These are phyloP conservation scores for Ennomos fuscantarius DNA, from an alignment of 2,888 invertebrate genomes.

Conservation along the genomic window DNA sequence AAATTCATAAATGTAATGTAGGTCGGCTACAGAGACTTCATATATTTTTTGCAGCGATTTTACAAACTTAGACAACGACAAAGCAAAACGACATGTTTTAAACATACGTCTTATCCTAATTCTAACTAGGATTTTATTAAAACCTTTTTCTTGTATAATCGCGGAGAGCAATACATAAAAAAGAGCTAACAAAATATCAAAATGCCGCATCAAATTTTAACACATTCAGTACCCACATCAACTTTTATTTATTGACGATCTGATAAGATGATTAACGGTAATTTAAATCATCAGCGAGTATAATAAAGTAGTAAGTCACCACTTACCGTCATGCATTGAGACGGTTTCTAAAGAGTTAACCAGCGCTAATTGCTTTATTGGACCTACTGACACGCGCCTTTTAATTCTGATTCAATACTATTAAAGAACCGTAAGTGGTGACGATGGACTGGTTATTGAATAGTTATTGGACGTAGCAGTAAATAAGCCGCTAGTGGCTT, in stretches of 20 bases:
- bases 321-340: constrained; percentile 3
- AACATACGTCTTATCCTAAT: too few species aligned
- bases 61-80: too few species aligned
- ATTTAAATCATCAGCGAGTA: constrained; percentile 46
- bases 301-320: constrained; percentile 24
- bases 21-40: too few species aligned
- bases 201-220: constrained; percentile 29
- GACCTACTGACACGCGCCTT: constrained; percentile 43
- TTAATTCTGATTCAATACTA: constrained; percentile 38
- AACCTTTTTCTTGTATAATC: too few species aligned
- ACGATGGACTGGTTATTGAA: too few species aligned
- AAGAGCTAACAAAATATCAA: neutral
- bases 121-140: too few species aligned
- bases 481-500: too few species aligned
- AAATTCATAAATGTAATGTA: too few species aligned
- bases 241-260: constrained; percentile 40
- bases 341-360: constrained; percentile 27
- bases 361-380: constrained; percentile 49
- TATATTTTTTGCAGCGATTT: too few species aligned
- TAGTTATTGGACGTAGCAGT: too few species aligned
- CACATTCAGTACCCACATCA: constrained; percentile 14
- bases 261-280: constrained; percentile 62
- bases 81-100: too few species aligned
- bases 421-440: constrained; percentile 4
- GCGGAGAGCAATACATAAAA: too few species aligned